Conservation (phyloP, 2,888 invertebrate species). For the Patella pellucida region DNA sequence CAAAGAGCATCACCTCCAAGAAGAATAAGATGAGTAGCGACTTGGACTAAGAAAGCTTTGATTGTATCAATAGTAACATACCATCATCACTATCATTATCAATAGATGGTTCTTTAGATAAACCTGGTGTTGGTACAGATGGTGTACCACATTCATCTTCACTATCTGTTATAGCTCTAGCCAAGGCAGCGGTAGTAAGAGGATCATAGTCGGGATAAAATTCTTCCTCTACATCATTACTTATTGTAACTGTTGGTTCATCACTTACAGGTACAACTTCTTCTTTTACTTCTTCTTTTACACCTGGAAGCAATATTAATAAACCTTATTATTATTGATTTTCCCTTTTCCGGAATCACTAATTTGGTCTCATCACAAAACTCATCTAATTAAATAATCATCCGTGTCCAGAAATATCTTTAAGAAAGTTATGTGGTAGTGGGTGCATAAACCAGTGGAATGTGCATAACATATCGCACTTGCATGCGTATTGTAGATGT, state of each 20-base stretch:
- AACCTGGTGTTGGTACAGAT: slow-evolving; percentile 45
- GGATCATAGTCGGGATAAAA: slow-evolving; percentile 38
- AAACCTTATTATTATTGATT: too few relatives aligned
- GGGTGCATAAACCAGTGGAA: too few relatives aligned
- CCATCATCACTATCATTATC: slow-evolving; percentile 52
- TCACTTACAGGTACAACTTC: slow-evolving; percentile 25
- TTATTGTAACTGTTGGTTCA: slow-evolving; percentile 22
- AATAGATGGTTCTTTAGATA: slow-evolving; percentile 58
- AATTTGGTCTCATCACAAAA: too few relatives aligned
- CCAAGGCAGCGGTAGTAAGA: slow-evolving; percentile 58
- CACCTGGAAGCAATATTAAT: too few relatives aligned
- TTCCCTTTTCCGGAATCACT: too few relatives aligned
- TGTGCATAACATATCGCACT: too few relatives aligned
- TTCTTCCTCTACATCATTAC: slow-evolving; percentile 28
- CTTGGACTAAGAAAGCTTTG: neutral
- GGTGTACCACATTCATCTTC: slow-evolving; percentile 62
- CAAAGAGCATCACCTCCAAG: too few relatives aligned
- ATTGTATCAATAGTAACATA: slow-evolving; percentile 28
- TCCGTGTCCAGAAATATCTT: too few relatives aligned
- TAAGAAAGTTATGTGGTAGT: too few relatives aligned
- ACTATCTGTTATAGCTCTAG: slow-evolving; percentile 64
- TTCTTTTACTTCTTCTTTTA: too few relatives aligned
- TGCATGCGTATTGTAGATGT: too few relatives aligned
- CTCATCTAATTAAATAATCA: too few relatives aligned
- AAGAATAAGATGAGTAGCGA: neutral